phyloP scores from a whole-genome alignment of 2,113 vertebrate species.

The Zosterops pallidus region DNA sequence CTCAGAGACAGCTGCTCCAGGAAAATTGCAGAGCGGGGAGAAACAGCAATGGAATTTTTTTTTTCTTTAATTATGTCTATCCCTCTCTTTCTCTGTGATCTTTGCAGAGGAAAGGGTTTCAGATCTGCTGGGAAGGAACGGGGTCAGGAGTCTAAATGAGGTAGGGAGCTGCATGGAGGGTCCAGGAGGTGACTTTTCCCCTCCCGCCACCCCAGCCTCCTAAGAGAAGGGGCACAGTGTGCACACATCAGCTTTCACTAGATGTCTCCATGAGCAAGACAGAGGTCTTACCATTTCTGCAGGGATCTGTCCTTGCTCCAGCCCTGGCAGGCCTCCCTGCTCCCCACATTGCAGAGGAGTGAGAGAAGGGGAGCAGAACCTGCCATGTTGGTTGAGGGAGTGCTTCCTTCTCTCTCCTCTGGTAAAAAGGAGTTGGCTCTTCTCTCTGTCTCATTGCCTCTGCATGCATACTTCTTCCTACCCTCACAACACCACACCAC shows the following conservation, averaged over 20 bases:
- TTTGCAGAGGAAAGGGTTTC: background rate
- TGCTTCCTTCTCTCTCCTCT: background rate
- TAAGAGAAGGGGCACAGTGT: background rate
- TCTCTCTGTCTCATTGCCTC: background rate
- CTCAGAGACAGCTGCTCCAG: background rate
- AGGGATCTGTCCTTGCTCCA: background rate
- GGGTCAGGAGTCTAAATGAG: rapidly evolving
- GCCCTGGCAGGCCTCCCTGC: background rate
- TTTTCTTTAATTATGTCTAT: background rate
- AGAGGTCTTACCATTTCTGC: background rate
- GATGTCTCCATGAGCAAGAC: background rate
- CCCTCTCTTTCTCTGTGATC: background rate
- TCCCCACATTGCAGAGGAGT: rapidly evolving
- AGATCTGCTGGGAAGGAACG: rapidly evolving
- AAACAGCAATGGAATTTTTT: background rate
- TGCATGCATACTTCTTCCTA: background rate
- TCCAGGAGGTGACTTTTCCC: background rate
- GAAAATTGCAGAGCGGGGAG: background rate
- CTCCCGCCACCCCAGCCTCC: background rate
- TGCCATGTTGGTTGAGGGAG: rapidly evolving
- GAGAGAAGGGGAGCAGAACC: background rate
- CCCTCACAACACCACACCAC: rapidly evolving
- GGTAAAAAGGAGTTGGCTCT: background rate
- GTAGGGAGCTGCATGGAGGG: background rate
- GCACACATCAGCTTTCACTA: rapidly evolving